These are phyloP conservation scores for Cydia fagiglandana DNA, from an alignment of 1,140 invertebrate genomes.

Conservation along the genomic window DNA sequence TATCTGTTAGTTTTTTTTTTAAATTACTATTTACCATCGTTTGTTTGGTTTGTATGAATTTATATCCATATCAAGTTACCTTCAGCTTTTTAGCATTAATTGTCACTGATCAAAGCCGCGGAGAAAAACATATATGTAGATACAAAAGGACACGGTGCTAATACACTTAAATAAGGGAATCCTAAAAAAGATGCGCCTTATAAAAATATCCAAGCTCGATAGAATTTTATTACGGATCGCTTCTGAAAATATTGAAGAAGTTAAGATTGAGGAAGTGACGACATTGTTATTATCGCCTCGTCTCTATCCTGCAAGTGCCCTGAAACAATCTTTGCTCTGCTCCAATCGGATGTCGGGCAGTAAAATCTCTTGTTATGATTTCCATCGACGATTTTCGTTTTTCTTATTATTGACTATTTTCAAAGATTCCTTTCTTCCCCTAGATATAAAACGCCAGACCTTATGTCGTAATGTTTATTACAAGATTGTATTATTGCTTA, in stretches of 20 bases:
- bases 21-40: too few species aligned
- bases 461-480: constrained; percentile 17
- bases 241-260: constrained; percentile 65
- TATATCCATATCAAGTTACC: too few species aligned
- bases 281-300: constrained; percentile 72
- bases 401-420: constrained; percentile 50
- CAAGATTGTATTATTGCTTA: constrained; percentile 3
- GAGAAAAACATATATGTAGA: too few species aligned
- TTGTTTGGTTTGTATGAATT: too few species aligned
- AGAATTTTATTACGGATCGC: constrained; percentile 57
- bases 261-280: constrained; percentile 70
- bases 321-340: constrained; percentile 64
- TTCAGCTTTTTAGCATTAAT: too few species aligned
- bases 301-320: constrained; percentile 54
- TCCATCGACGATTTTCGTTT: constrained; percentile 49
- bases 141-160: too few species aligned
- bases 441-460: constrained; percentile 18
- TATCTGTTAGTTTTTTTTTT: too few species aligned
- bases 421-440: constrained; percentile 3
- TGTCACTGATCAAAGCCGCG: too few species aligned
- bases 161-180: too few species aligned
- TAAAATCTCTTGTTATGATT: constrained; percentile 68
- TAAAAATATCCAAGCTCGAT: constrained; percentile 47
- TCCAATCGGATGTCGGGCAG: constrained; percentile 53
- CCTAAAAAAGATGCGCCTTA: not conserved